A percentile compares a stretch with the other conserved stretches of the same genome.
Evolutionary conservation across 2,113 vertebrate species (phyloP).

Genomic region (Hydrolagus affinis): DNA sequence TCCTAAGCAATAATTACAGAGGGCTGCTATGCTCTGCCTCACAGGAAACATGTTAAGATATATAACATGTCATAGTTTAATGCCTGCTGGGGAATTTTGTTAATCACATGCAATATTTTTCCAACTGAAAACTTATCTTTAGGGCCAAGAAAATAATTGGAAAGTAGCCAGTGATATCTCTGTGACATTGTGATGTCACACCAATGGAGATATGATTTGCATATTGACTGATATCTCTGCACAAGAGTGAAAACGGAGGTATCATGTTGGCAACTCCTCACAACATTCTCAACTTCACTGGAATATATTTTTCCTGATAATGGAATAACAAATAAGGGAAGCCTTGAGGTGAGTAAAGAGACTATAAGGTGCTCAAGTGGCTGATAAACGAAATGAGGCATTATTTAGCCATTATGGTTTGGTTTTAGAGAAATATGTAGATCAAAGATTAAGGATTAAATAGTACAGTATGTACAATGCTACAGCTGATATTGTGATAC

Average conservation of each 20-base stretch:
- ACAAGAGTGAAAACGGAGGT: background rate
- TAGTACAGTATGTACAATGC: background rate
- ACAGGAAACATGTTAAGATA: no score
- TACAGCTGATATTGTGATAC: background rate
- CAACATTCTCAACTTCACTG: background rate
- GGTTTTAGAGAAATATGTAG: background rate
- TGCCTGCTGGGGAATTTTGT: background rate
- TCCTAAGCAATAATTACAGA: background rate
- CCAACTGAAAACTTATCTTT: background rate
- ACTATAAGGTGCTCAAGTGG: background rate
- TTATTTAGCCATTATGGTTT: background rate
- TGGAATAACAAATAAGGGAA: background rate
- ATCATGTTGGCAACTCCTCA: background rate
- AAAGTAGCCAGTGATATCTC: background rate
- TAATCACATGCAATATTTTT: background rate
- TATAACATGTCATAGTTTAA: background rate
- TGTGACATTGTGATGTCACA: conserved; percentile 18
- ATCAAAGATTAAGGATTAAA: background rate
- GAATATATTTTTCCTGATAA: background rate
- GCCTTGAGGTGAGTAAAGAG: background rate
- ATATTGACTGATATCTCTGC: background rate
- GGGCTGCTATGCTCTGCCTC: background rate
- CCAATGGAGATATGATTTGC: conserved; percentile 10
- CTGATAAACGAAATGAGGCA: background rate
- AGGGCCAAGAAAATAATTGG: background rate